Evolutionary conservation across 2,113 vertebrate genomes (phyloP).

Genomic region (Erythrolamprus reginae): DNA sequence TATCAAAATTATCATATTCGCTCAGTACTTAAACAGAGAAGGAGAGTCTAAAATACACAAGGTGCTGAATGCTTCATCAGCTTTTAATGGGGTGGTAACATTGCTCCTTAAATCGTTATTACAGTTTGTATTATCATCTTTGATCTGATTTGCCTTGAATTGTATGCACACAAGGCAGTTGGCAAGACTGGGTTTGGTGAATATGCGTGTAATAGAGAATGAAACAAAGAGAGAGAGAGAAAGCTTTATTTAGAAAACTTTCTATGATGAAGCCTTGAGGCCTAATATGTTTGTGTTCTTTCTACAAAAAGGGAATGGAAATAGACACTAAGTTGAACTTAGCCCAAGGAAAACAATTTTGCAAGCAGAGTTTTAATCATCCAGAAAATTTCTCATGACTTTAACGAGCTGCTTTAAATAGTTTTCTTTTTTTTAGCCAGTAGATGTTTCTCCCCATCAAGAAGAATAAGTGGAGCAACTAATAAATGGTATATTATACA

Average conservation of each 20-base stretch:
- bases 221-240: slow-evolving; percentile 39
- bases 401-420: slow-evolving; percentile 34
- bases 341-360: slow-evolving; percentile 59
- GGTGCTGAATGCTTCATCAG: slow-evolving; percentile 29
- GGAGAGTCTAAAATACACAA: slow-evolving; percentile 16
- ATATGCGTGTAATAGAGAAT: fast-evolving
- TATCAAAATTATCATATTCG: slow-evolving; percentile 39
- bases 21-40: slow-evolving; percentile 35
- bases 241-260: slow-evolving; percentile 59
- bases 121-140: slow-evolving; percentile 10
- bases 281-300: slow-evolving; percentile 25
- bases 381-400: slow-evolving; percentile 50
- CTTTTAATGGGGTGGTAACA: slow-evolving; percentile 37
- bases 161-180: slow-evolving; percentile 35
- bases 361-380: slow-evolving; percentile 37
- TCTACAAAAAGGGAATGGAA: slow-evolving; percentile 47
- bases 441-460: not conserved
- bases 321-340: slow-evolving; percentile 46
- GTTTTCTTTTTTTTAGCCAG: slow-evolving; percentile 18
- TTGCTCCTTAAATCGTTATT: slow-evolving; percentile 30
- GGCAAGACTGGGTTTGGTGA: slow-evolving; percentile 46
- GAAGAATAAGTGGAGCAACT: not conserved
- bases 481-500: not conserved
- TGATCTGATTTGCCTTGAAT: slow-evolving; percentile 49
- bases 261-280: slow-evolving; percentile 31